A percentile compares a stretch with the other conserved stretches of the same genome.
phyloP scores from a whole-genome alignment of 2,888 invertebrate genomes.

The Asteroscopus sphinx region DNA sequence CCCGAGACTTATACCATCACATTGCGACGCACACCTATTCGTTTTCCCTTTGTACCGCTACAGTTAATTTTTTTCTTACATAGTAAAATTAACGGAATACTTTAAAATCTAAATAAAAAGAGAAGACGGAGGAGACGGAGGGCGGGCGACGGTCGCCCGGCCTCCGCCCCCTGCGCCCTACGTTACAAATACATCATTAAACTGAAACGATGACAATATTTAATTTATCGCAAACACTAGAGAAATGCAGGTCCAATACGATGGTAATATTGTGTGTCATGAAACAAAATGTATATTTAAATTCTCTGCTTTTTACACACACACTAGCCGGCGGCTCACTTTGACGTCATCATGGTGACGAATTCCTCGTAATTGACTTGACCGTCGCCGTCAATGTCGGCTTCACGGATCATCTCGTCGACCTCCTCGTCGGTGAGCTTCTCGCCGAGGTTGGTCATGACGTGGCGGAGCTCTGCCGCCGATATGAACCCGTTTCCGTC shows the following conservation, averaged over 20 bases:
- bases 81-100: conserved; percentile 89
- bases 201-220: conserved; percentile 89
- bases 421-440: conserved; percentile 99
- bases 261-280: conserved; percentile 91
- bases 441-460: conserved; percentile 99
- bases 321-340: conserved; percentile 95
- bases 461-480: conserved; percentile 99
- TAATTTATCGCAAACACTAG: conserved; percentile 90
- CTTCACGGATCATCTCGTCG: conserved; percentile 99
- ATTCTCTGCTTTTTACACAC: conserved; percentile 90
- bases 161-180: conserved; percentile 60
- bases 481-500: conserved; percentile 99
- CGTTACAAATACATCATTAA: conserved; percentile 77
- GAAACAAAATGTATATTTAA: conserved; percentile 91
- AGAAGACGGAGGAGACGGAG: conserved; percentile 67
- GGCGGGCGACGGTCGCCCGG: conserved; percentile 38
- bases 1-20: conserved; percentile 79
- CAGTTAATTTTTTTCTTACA: conserved; percentile 85
- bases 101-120: conserved; percentile 88
- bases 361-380: conserved; percentile 99
- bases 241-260: conserved; percentile 91
- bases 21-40: conserved; percentile 85
- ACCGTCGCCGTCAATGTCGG: conserved; percentile 99
- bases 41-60: conserved; percentile 86
- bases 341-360: conserved; percentile 99